Evolutionary conservation across 2,888 invertebrate genomes (phyloP).

Genomic region (Halictus quadricinctus): DNA sequence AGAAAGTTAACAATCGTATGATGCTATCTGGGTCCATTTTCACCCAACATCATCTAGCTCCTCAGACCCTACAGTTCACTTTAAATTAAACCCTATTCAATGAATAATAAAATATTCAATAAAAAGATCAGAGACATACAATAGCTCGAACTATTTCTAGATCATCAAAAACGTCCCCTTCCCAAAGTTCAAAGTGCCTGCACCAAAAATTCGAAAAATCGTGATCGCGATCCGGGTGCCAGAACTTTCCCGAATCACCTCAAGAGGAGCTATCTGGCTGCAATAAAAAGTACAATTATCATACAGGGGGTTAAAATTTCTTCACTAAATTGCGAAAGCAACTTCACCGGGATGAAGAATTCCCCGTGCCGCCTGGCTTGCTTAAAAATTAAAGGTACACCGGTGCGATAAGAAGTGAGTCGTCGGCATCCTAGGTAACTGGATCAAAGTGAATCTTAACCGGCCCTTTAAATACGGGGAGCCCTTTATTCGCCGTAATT

Average conservation of each 20-base stretch:
- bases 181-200: background rate
- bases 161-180: background rate
- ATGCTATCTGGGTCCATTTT: background rate
- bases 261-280: background rate
- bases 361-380: background rate
- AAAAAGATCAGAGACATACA: background rate
- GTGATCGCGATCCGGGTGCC: background rate
- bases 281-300: background rate
- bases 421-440: background rate
- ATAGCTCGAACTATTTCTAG: background rate
- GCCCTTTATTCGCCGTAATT: constrained; percentile 43
- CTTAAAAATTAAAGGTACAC: background rate
- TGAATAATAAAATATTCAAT: background rate
- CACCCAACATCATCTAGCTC: background rate
- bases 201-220: background rate
- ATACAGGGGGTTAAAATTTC: background rate
- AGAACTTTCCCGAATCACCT: background rate
- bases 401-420: background rate
- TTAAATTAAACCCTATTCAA: background rate
- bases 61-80: background rate
- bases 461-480: constrained; percentile 36
- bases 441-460: constrained; percentile 14
- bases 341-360: background rate
- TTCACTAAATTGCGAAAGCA: background rate
- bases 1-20: too few species aligned